Conservation (phyloP, 2,888 invertebrate species). For the Reticulitermes lucifugus region DNA sequence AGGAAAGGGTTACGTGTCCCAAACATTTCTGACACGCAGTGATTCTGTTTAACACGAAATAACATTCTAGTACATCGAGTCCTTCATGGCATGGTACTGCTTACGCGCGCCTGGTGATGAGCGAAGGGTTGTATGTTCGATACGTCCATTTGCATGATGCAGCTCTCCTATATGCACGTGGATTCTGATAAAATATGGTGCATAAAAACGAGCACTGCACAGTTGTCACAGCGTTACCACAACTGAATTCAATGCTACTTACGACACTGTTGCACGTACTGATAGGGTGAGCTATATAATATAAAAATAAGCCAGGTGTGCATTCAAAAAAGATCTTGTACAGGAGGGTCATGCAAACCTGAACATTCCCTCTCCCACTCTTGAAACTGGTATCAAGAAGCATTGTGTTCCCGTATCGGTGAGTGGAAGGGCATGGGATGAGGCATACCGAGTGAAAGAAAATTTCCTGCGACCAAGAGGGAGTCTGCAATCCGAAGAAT, state of each 20-base stretch:
- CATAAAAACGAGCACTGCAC: no score
- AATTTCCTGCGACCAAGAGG: conserved; percentile 22
- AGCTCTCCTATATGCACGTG: no score
- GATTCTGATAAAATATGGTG: no score
- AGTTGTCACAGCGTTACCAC: no score
- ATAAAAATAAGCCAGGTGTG: conserved; percentile 42
- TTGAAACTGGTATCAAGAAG: conserved; percentile 19
- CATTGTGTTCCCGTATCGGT: background rate
- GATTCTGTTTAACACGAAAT: no score
- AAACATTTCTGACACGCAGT: no score
- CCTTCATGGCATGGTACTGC: no score
- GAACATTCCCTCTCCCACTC: conserved; percentile 4
- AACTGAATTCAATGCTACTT: background rate
- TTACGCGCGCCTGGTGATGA: no score
- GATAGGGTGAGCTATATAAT: conserved; percentile 1
- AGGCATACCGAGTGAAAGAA: conserved; percentile 3
- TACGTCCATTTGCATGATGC: no score
- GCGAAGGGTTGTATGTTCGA: no score
- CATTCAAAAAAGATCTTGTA: conserved; percentile 30
- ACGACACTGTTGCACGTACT: background rate
- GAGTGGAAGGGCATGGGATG: background rate
- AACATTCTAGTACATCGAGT: no score
- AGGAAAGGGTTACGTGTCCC: no score
- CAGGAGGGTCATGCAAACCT: conserved; percentile 25
- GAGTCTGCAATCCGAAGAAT: conserved; percentile 28